phyloP scores from a whole-genome alignment of 2,797 vertebrate genomes.

The Rallus crepitans region DNA sequence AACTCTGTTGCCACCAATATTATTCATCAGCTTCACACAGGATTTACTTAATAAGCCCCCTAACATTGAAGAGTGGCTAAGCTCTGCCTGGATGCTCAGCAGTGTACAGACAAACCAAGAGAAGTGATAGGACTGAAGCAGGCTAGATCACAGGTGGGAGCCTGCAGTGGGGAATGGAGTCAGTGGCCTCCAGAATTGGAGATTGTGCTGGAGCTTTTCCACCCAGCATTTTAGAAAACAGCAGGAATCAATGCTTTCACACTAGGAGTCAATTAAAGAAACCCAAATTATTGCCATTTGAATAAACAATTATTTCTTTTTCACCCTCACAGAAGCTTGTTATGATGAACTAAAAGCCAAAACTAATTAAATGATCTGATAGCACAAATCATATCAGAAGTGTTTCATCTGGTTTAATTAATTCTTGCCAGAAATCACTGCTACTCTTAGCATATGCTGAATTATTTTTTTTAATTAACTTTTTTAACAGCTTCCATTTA shows the following conservation, averaged over 20 bases:
- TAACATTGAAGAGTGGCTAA: background rate
- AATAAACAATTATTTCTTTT: constrained; percentile 77
- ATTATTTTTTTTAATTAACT: background rate
- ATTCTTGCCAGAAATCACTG: constrained; percentile 70
- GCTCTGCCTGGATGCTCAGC: background rate
- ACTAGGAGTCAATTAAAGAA: constrained; percentile 78
- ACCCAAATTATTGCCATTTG: constrained; percentile 78
- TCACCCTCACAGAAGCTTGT: constrained; percentile 72
- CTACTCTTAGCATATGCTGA: constrained; percentile 65
- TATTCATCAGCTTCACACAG: constrained; percentile 8
- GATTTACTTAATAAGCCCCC: constrained; percentile 33
- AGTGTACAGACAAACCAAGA: background rate
- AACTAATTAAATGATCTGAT: constrained; percentile 77
- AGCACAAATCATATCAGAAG: constrained; percentile 75
- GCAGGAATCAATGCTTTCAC: constrained; percentile 68
- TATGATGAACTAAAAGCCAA: constrained; percentile 68
- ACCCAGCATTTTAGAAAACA: constrained; percentile 63
- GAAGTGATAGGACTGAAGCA: background rate
- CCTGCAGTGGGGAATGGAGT: background rate
- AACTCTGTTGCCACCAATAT: background rate
- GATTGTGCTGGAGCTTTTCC: constrained; percentile 67
- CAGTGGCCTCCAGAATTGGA: constrained; percentile 29
- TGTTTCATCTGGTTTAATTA: constrained; percentile 77
- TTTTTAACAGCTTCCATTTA: constrained; percentile 58
- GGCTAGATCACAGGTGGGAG: background rate